phyloP scores from a whole-genome alignment of 2,113 vertebrate genomes.

The Ariopsis seemanni region DNA sequence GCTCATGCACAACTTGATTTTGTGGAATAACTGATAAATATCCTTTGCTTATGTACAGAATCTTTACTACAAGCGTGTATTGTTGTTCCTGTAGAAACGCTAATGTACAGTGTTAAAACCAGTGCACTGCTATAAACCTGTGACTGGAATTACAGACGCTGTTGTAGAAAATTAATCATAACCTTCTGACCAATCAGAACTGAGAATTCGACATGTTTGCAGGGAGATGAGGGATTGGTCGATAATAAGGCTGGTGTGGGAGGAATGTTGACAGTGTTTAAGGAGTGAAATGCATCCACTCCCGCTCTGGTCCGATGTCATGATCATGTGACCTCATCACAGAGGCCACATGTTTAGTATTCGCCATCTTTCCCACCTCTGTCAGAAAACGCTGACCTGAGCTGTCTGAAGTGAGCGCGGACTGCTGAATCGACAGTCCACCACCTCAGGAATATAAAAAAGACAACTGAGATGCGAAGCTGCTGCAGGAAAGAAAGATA shows the following conservation, averaged over 20 bases:
- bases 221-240: not conserved
- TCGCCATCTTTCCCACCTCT: slow-evolving; percentile 57
- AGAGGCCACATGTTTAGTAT: slow-evolving; percentile 59
- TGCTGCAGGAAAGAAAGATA: not conserved
- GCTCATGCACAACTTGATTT: too few species aligned
- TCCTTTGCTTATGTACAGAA: not conserved
- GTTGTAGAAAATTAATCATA: not conserved
- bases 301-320: not conserved
- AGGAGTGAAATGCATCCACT: not conserved
- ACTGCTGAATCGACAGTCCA: slow-evolving; percentile 49
- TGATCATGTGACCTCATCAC: slow-evolving; percentile 25
- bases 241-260: not conserved
- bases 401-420: slow-evolving; percentile 55
- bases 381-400: slow-evolving; percentile 62
- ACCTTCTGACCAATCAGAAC: not conserved
- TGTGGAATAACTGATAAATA: too few species aligned
- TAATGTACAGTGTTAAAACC: not conserved
- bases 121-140: not conserved
- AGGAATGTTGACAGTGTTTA: not conserved
- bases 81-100: not conserved
- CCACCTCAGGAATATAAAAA: slow-evolving; percentile 55
- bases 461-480: not conserved
- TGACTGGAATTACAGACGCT: not conserved
- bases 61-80: not conserved
- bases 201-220: not conserved